Evolutionary conservation across 2,888 invertebrate species (phyloP).

Genomic region (Teinopalpus imperialis): DNA sequence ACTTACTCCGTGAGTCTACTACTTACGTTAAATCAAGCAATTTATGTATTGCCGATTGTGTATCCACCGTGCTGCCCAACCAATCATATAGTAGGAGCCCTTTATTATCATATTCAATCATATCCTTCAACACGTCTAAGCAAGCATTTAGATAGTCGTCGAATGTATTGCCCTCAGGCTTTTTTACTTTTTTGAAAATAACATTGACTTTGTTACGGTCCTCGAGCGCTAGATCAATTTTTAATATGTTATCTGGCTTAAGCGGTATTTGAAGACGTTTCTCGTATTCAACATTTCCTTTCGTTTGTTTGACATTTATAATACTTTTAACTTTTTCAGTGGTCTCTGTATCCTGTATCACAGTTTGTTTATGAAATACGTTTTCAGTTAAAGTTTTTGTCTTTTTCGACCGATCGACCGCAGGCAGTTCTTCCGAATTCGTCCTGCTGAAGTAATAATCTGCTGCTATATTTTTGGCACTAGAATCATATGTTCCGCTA

Average conservation of each 20-base stretch:
- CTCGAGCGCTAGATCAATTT: constrained; percentile 28
- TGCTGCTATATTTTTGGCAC: constrained; percentile 30
- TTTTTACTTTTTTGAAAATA: constrained; percentile 30
- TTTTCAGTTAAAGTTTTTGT: not conserved
- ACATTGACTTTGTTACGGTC: constrained; percentile 28
- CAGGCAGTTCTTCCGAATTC: constrained; percentile 15
- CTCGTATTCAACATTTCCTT: constrained; percentile 10
- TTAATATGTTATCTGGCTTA: constrained; percentile 10
- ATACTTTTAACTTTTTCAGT: not conserved
- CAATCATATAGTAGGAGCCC: constrained; percentile 54
- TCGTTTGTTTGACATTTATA: no score
- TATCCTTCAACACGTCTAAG: constrained; percentile 47
- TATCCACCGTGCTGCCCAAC: constrained; percentile 55
- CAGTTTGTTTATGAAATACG: not conserved
- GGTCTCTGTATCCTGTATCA: not conserved
- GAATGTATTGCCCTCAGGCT: constrained; percentile 22
- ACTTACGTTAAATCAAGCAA: constrained; percentile 53
- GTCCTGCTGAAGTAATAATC: constrained; percentile 42
- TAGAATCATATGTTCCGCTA: not conserved
- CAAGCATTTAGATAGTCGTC: constrained; percentile 35
- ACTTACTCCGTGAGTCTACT: no score
- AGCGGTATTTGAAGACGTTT: constrained; percentile 11
- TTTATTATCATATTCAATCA: constrained; percentile 42
- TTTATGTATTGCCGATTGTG: constrained; percentile 51
- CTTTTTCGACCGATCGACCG: not conserved